These are phyloP conservation scores for Girardia tigrina DNA, from an alignment of 2,888 invertebrate species.

Conservation along the genomic window DNA sequence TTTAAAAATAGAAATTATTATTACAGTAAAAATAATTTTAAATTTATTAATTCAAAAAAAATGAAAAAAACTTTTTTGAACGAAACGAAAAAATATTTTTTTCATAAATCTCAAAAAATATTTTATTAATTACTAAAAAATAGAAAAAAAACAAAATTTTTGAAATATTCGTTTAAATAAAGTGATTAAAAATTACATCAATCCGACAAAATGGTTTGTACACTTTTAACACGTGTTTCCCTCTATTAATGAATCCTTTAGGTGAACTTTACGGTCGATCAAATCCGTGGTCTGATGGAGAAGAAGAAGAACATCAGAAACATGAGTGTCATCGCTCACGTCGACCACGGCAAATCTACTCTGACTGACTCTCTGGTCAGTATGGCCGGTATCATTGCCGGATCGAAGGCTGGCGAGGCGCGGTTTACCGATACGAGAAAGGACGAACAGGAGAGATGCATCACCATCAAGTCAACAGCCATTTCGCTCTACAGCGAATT, in stretches of 20 bases:
- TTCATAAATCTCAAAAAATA: background rate
- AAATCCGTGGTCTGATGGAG: slow-evolving; percentile 68
- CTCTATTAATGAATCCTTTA: background rate
- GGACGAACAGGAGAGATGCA: slow-evolving; percentile 98
- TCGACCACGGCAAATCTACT: slow-evolving; percentile 98
- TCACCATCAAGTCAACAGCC: slow-evolving; percentile 99
- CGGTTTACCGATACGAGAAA: slow-evolving; percentile 97
- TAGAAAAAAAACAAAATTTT: too few relatives aligned
- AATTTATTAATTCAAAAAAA: background rate
- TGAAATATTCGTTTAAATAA: too few relatives aligned
- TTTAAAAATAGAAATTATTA: background rate
- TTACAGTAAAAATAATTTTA: background rate
- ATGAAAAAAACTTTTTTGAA: background rate
- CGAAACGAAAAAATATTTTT: too few relatives aligned
- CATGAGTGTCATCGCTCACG: slow-evolving; percentile 99
- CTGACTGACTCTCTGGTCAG: slow-evolving; percentile 96
- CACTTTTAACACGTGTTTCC: background rate
- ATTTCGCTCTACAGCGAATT: slow-evolving; percentile 99
- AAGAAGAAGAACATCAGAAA: slow-evolving; percentile 98
- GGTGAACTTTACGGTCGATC: slow-evolving; percentile 38
- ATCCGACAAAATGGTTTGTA: too few relatives aligned
- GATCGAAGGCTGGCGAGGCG: slow-evolving; percentile 93
- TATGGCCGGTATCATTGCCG: slow-evolving; percentile 98
- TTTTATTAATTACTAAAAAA: background rate
- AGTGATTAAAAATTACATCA: too few relatives aligned